Conservation (phyloP, 2,888 invertebrate genomes). For the Chrysina gloriosa region DNA sequence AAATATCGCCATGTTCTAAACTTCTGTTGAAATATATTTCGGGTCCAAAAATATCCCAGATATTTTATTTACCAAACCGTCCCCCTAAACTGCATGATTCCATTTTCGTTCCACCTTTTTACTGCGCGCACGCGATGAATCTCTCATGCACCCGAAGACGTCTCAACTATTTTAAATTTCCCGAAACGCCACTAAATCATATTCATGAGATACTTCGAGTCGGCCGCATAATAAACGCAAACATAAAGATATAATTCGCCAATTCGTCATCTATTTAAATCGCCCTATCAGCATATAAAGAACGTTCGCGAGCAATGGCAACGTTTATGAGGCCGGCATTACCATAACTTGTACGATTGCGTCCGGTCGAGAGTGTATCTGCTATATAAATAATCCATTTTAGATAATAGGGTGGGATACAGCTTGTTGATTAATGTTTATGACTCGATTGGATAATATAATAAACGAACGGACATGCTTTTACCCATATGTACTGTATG, state of each 20-base stretch:
- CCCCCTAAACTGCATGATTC: too few relatives aligned
- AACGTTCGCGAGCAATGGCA: slow-evolving; percentile 9
- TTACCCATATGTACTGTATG: too few relatives aligned
- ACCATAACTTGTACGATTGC: slow-evolving; percentile 12
- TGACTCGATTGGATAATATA: background rate
- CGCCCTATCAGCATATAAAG: slow-evolving; percentile 20
- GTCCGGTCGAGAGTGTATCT: background rate
- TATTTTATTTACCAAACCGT: background rate
- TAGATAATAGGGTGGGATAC: background rate
- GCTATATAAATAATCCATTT: slow-evolving; percentile 11
- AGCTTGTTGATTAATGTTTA: slow-evolving; percentile 1
- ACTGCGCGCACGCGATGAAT: slow-evolving; percentile 1
- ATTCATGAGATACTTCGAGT: slow-evolving; percentile 22
- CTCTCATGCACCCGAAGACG: slow-evolving; percentile 4
- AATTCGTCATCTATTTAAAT: slow-evolving; percentile 30
- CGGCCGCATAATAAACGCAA: slow-evolving; percentile 22
- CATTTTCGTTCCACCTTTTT: background rate
- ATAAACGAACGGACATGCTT: background rate
- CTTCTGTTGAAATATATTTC: background rate
- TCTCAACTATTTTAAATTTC: slow-evolving; percentile 13
- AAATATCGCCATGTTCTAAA: too few relatives aligned
- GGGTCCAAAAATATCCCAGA: background rate
- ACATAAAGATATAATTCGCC: slow-evolving; percentile 27
- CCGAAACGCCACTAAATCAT: slow-evolving; percentile 19
- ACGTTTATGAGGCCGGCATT: slow-evolving; percentile 7